Evolutionary conservation across 2,113 vertebrate species (phyloP), one percentile per base, ranked within the genome.

Genomic region (Polypterus senegalus): DNA sequence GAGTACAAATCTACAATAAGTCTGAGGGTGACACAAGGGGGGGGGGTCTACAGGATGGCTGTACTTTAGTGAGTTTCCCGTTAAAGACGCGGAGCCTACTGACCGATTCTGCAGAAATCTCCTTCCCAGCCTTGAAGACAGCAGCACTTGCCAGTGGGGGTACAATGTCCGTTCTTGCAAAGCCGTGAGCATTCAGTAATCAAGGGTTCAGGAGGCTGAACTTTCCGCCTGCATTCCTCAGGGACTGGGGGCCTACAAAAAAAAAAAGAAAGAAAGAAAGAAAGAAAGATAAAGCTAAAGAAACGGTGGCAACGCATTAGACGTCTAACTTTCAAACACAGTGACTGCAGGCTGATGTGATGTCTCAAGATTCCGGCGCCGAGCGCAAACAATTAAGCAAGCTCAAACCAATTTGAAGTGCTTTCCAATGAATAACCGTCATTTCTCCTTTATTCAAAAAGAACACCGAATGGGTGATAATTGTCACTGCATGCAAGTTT

Each of bases 81-180:
- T 27, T 27, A 27, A 27, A 27, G 27, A 27, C 27, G 27, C 27
- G 27, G 51, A 10, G 51, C 7, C 7, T 51, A 64, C 91, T 80
- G 64, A 99, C 96, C 94, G 49, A 83, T 77, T 88, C 92, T 84
- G 81, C 96, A 99, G 83, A 94, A 91, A 59, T 91, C 90, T 51
- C 92, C 96, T 74, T 96, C 94, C 96, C 96, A 98, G 75, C 94
- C 93, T 4, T 80, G 85, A 69, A 79, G 92, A 78, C 96, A 98
- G 83, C 94, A 99, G 73, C 94, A 98, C 68, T 82, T 86, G 67
- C 94, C 93, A 0, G 87, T 92, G 3, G 96, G 96, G 59, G 92
- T 93, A 70, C 92, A 98, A 82, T 91, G 89, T 64, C 96, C 96
- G 0, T 98, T 98, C 70, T 92, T 91, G 80, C 96, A 98, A 61